Evolutionary conservation across 2,113 vertebrate genomes (phyloP).

Genomic region (Puma concolor): DNA sequence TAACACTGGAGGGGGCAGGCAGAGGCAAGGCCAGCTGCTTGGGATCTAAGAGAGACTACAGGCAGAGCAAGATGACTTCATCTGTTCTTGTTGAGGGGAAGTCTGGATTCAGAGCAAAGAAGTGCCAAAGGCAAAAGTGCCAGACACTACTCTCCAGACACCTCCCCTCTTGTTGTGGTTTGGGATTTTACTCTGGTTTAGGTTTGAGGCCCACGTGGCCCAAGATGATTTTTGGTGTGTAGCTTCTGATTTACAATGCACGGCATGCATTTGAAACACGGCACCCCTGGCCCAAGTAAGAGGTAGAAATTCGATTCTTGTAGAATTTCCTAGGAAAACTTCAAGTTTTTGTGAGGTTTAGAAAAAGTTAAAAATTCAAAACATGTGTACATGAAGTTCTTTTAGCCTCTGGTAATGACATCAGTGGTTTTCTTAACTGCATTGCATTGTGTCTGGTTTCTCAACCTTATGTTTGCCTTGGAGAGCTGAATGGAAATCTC

Average conservation of each 20-base stretch:
- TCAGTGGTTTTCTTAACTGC: constrained; percentile 7
- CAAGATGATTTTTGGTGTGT: neutral
- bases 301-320: neutral
- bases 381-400: neutral
- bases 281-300: neutral
- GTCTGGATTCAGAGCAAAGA: neutral
- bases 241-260: neutral
- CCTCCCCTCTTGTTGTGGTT: neutral
- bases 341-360: neutral
- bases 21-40: neutral
- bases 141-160: neutral
- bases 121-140: neutral
- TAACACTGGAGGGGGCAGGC: neutral
- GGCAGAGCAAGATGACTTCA: neutral
- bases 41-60: neutral
- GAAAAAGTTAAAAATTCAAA: constrained; percentile 15
- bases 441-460: neutral
- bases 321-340: constrained; percentile 32
- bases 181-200: neutral
- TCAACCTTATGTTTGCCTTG: constrained; percentile 36
- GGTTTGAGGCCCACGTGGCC: neutral
- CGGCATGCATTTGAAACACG: neutral
- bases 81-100: neutral
- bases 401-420: constrained; percentile 3
- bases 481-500: constrained; percentile 44